Percentiles rank a stretch among this genome's conserved stretches.
Conservation (phyloP, 53 echinoderm and acorn worm genomes). For the Henricia sp. region DNA sequence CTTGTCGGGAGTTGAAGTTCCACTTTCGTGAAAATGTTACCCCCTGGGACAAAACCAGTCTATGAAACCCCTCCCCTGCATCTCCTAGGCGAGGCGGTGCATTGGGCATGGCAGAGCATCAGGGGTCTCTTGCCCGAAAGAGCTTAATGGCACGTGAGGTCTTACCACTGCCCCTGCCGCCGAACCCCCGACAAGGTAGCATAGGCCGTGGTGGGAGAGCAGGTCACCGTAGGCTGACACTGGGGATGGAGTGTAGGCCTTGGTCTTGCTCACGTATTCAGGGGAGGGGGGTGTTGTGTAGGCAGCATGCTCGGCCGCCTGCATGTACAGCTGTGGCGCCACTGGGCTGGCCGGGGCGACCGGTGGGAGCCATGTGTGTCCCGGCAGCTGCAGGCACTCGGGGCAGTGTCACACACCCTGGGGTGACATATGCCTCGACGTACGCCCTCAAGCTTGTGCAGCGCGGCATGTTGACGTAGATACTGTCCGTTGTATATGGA, state of each 20-base stretch:
- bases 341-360: conserved; percentile 31
- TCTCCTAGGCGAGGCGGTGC: conserved; percentile 20
- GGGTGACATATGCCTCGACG: too few species aligned
- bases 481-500: conserved; percentile 19
- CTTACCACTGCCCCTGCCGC: conserved; percentile 17
- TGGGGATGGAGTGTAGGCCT: neutral
- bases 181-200: conserved; percentile 23
- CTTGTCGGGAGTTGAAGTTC: too few species aligned
- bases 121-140: conserved; percentile 20
- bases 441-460: neutral
- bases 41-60: too few species aligned
- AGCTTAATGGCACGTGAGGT: conserved; percentile 26
- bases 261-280: neutral
- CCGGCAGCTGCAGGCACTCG: neutral
- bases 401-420: neutral
- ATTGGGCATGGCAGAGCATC: too few species aligned
- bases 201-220: conserved; percentile 2
- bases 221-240: neutral
- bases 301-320: conserved; percentile 15
- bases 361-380: neutral
- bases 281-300: neutral
- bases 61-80: conserved; percentile 19
- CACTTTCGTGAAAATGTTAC: too few species aligned
- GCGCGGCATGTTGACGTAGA: neutral
- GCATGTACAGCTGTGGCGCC: conserved; percentile 36